Base-by-base conservation (phyloP, 2,888 invertebrate genomes). In the Timandra comae region DNA sequence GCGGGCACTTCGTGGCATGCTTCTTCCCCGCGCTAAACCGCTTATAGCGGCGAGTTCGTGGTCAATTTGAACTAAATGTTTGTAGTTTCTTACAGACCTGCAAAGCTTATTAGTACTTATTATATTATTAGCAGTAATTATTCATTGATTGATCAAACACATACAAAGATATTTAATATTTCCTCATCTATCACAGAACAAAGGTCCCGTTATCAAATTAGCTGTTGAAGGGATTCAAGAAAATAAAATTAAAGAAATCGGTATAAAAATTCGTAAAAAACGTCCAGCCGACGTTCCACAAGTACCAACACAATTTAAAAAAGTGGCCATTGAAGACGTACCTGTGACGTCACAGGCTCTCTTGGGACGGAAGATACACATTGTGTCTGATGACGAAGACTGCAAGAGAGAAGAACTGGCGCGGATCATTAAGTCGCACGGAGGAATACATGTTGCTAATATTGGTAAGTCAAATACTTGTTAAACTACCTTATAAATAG, bases 341-440 rank as follows among this genome's bases (percentile, higher is more conserved):
- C 49, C 50, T 6, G 71, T 56, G 2, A 61, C 46, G 1, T 84
- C 82, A 0, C 49, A 58, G 2, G 77, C 82, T 1, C 46, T 85
- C 2, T 37, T 36, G 0, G 74, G 67, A 0, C 48, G 76, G 12
- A 73, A 77, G 42, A 40, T 85, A 0, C 74, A 63, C 40, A 56
- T 85, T 7, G 41, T 82, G 9, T 73, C 78, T 0, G 77, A 69
- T n/a, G 77, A 77, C 25, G 70, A 67, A 1, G 73, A 73, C 21
- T 75, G 71, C 31, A 57, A 35, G 1, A 69, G 60, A 29, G 42
- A 51, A 0, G 73, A 82, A 1, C 47, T 85, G 29, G 52, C 59
- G 5, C 53, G 51, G 29, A 67, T 81, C 7, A 58, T 85, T 3
- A 55, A 62, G 37, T 63, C 72, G 6, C 84, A 84, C 13, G 66